phyloP scores from a whole-genome alignment of 2,888 invertebrate genomes.

The Cryptus armator region DNA sequence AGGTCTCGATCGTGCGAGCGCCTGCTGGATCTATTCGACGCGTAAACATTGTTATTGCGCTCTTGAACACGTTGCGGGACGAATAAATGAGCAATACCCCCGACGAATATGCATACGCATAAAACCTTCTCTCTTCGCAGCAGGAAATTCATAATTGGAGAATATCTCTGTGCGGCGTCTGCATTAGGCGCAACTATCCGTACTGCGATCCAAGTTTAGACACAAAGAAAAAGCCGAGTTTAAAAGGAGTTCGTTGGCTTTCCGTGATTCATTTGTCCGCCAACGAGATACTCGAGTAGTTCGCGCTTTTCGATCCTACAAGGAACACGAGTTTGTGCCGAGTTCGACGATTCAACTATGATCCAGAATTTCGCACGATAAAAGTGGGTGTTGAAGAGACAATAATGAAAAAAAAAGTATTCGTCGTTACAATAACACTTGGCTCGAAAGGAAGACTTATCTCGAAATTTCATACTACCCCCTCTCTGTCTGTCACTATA shows the following conservation, averaged over 20 bases:
- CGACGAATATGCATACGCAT: neutral
- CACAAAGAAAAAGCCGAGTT: constrained; percentile 75
- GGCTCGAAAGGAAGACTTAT: constrained; percentile 6
- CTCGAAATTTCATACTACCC: neutral
- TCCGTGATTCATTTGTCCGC: constrained; percentile 72
- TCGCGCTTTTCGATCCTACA: constrained; percentile 29
- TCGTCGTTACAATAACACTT: constrained; percentile 6
- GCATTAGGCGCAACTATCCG: constrained; percentile 66
- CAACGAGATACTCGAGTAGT: constrained; percentile 60
- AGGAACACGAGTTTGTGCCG: neutral
- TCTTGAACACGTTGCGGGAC: constrained; percentile 17
- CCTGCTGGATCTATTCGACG: neutral
- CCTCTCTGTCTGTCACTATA: neutral
- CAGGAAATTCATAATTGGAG: constrained; percentile 53
- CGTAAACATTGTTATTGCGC: neutral
- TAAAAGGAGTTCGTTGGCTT: constrained; percentile 81
- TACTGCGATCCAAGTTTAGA: constrained; percentile 69
- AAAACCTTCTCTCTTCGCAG: constrained; percentile 12
- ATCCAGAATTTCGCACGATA: constrained; percentile 8
- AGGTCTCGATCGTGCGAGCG: neutral
- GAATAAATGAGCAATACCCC: constrained; percentile 27
- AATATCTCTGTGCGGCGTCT: constrained; percentile 49
- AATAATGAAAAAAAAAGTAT: constrained; percentile 9
- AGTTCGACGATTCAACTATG: constrained; percentile 7
- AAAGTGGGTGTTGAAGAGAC: neutral